Evolutionary conservation across 2,888 invertebrate genomes (phyloP).

Genomic region (Odontothrips loti): DNA sequence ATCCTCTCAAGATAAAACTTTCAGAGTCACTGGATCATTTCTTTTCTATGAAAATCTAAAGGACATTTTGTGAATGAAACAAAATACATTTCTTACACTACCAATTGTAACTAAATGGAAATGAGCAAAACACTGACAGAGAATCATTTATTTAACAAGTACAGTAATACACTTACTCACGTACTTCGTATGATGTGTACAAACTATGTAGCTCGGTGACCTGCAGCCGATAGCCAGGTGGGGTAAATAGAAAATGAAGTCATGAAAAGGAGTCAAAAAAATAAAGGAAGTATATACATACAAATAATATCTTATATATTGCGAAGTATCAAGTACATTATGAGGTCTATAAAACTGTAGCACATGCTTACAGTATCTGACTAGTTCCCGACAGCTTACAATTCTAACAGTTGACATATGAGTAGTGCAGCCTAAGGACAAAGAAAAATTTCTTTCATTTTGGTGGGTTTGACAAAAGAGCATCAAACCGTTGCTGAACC

Average conservation of each 20-base stretch:
- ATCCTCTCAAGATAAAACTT: background rate
- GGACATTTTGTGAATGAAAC: background rate
- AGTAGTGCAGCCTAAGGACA: background rate
- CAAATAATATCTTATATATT: background rate
- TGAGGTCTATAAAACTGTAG: background rate
- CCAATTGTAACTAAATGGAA: background rate
- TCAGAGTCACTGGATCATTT: background rate
- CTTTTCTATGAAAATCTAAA: background rate
- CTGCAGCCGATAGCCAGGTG: background rate
- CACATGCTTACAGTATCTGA: background rate
- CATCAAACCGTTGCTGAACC: constrained; percentile 6
- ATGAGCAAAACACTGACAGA: background rate
- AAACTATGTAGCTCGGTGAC: background rate
- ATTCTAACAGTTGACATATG: too few relatives aligned
- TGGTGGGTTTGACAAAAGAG: background rate
- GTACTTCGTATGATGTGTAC: background rate
- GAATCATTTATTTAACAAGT: background rate
- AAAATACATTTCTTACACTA: background rate
- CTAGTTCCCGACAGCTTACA: background rate
- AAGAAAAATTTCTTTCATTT: background rate
- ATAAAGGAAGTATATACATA: background rate
- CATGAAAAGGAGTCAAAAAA: background rate
- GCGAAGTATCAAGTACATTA: too few relatives aligned
- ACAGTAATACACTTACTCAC: background rate
- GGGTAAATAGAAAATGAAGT: background rate